These are phyloP conservation scores for Oscarella lobularis DNA, from an alignment of 37 sponge, comb jelly and placozoan genomes.

Conservation along the genomic window DNA sequence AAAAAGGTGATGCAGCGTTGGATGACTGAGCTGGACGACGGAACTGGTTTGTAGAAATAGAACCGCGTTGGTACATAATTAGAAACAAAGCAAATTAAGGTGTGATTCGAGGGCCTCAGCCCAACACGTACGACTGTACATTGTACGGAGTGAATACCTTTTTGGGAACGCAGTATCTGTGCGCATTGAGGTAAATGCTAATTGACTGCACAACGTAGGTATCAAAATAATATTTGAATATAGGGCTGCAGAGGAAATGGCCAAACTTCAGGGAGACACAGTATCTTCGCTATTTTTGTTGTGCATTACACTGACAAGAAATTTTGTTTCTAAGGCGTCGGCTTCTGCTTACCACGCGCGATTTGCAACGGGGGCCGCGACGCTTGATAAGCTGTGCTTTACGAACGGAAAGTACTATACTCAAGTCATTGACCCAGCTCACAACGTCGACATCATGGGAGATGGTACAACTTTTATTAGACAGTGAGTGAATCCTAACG, in stretches of 20 bases:
- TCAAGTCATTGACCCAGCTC: slow-evolving; percentile 8
- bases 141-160: slow-evolving; percentile 18
- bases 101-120: slow-evolving; percentile 8
- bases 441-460: not conserved
- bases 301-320: not conserved
- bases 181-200: slow-evolving; percentile 5
- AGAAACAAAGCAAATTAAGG: not conserved
- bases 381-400: slow-evolving; percentile 3
- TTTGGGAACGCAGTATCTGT: slow-evolving; percentile 9
- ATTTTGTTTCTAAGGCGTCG: slow-evolving; percentile 3
- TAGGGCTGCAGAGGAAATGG: slow-evolving; percentile 22
- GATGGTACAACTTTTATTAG: slow-evolving; percentile 12
- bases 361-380: not conserved
- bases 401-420: slow-evolving; percentile 18
- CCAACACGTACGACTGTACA: slow-evolving; percentile 13
- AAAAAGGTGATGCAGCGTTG: slow-evolving; percentile 9
- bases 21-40: slow-evolving; percentile 13
- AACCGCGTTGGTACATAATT: no score
- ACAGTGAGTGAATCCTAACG: no score
- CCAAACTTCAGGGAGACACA: slow-evolving; percentile 10
- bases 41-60: no score
- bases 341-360: slow-evolving; percentile 3
- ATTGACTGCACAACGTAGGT: not conserved
- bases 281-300: not conserved
- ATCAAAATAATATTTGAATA: not conserved